Percentiles rank a stretch among this genome's conserved stretches.
Evolutionary conservation across 2,797 vertebrate species (phyloP).

Genomic region (Betta splendens): DNA sequence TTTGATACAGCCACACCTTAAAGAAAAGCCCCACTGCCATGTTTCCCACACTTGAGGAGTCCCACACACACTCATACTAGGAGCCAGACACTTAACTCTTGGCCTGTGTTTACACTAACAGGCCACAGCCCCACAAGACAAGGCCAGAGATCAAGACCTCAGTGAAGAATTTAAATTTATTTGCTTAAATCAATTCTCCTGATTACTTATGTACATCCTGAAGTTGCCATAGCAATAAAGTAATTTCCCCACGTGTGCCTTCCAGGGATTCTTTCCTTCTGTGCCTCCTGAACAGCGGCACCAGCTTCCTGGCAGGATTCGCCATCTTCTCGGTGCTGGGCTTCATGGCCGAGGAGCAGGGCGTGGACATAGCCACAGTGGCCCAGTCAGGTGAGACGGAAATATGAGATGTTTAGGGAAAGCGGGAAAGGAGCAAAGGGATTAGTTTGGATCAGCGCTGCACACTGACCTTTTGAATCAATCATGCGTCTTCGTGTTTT

Average conservation of each 20-base stretch:
- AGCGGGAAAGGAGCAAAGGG: neutral
- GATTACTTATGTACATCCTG: neutral
- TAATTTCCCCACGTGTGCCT: neutral
- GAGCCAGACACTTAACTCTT: conserved; percentile 18
- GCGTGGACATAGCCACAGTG: conserved; percentile 85
- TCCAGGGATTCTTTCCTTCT: conserved; percentile 88
- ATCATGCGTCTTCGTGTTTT: no score
- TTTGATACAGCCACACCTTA: conserved; percentile 67
- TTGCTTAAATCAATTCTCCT: neutral
- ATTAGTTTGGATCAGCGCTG: no score
- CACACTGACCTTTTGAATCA: no score
- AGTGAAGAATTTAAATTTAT: neutral
- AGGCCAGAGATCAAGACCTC: conserved; percentile 5
- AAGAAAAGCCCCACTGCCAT: conserved; percentile 63
- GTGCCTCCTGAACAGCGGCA: conserved; percentile 90
- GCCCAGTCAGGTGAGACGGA: conserved; percentile 83
- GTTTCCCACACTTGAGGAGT: conserved; percentile 66
- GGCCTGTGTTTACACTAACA: conserved; percentile 13
- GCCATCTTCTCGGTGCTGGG: conserved; percentile 94
- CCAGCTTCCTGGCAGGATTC: conserved; percentile 92
- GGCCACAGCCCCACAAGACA: conserved; percentile 10
- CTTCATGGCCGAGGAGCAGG: conserved; percentile 91
- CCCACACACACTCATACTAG: conserved; percentile 13
- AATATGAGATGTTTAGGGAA: neutral
- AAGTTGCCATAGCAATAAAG: neutral